Evolutionary conservation across 2,113 vertebrate genomes (phyloP), one percentile per base, ranked within the genome.

Genomic region (Myrmecobius fasciatus): DNA sequence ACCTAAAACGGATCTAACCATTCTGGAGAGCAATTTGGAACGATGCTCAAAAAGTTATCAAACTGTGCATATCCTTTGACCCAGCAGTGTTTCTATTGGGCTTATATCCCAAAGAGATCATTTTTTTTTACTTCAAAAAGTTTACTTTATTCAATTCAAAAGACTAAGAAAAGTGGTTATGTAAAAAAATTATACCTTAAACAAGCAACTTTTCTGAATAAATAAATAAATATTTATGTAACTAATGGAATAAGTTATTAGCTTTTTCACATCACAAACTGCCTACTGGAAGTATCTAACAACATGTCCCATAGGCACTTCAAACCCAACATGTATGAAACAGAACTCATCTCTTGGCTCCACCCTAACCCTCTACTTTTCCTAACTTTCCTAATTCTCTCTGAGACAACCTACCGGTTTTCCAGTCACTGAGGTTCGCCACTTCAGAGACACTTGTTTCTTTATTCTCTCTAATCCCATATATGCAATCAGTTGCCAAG

Each of bases 61-160:
- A n/a, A n/a, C n/a, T n/a, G n/a, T n/a, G n/a, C n/a, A n/a, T n/a
- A n/a, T n/a, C n/a, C n/a, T n/a, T n/a, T n/a, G n/a, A n/a, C n/a
- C n/a, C n/a, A n/a, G n/a, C n/a, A n/a, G n/a, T n/a, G n/a, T n/a
- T n/a, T n/a, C n/a, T n/a, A n/a, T n/a, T n/a, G n/a, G n/a, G n/a
- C n/a, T n/a, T n/a, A n/a, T n/a, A n/a, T n/a, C n/a, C n/a, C n/a
- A n/a, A n/a, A n/a, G n/a, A n/a, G n/a, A n/a, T n/a, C n/a, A n/a
- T n/a, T n/a, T n/a, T n/a, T n/a, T n/a, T n/a, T n/a, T n/a, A 75
- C 36, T 20, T 75, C 36, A n/a, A 20, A n/a, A 75, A 75, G 56
- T n/a, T n/a, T n/a, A 26, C 53, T 95, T 95, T 94, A 52, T 12
- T 54, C 89, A 92, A 95, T 53, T 17, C 53, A 48, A 31, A 22